Percentiles rank a stretch among this genome's conserved stretches.
Evolutionary conservation across 1,140 invertebrate species (phyloP).

Genomic region (Acyrthosiphon pisum): DNA sequence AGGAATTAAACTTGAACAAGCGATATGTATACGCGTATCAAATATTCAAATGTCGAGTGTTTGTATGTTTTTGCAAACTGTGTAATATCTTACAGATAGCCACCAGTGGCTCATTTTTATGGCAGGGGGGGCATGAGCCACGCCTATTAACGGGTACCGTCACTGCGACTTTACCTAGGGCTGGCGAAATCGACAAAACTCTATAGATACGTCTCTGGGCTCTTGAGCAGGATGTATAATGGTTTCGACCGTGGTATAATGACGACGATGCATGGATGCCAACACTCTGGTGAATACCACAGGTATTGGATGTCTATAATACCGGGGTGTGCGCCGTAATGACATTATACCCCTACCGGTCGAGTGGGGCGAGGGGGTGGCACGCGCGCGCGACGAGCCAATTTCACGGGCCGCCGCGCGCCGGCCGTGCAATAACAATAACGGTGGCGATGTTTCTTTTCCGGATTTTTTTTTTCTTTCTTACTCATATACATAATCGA

Average conservation of each 20-base stretch:
- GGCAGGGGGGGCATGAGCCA: too few species aligned
- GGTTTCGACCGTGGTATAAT: not conserved
- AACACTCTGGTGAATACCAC: not conserved
- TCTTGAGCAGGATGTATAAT: too few species aligned
- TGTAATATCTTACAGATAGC: too few species aligned
- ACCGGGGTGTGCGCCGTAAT: not conserved
- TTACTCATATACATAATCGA: not conserved
- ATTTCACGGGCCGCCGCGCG: conserved; percentile 17
- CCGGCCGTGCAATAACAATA: not conserved
- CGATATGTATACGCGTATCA: too few species aligned
- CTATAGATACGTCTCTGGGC: not conserved
- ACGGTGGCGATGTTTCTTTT: not conserved
- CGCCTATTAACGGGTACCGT: too few species aligned
- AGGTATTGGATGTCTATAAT: not conserved
- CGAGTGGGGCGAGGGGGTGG: not conserved
- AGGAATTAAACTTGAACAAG: too few species aligned
- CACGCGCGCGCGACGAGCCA: conserved; percentile 33
- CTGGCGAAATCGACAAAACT: too few species aligned
- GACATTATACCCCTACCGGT: not conserved
- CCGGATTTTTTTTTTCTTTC: not conserved
- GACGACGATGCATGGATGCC: not conserved
- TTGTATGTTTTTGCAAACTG: too few species aligned
- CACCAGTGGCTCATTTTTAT: too few species aligned
- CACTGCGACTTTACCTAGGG: too few species aligned
- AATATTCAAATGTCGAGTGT: too few species aligned